Evolutionary conservation across 2,113 vertebrate genomes (phyloP), one percentile per base, ranked within the genome.

Genomic region (Callopanchax toddi): DNA sequence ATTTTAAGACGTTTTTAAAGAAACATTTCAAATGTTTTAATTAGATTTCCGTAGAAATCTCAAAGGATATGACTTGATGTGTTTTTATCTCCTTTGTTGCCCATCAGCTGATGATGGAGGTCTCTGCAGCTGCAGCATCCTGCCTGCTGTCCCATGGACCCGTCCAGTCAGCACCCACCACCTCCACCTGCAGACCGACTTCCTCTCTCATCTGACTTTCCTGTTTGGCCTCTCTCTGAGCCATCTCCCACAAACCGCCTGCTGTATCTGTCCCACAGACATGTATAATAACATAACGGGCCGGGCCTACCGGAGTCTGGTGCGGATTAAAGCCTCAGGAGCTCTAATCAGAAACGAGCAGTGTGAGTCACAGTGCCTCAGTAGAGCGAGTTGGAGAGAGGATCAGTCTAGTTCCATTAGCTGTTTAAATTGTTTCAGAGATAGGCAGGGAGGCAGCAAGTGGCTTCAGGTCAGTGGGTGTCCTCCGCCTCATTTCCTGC

Each of bases 401-500:
- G 76, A 81, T 83, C 70, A 57, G 72, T 57, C 58, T 16, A 8
- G n/a, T 82, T 81, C 78, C 79, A 84, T 86, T 86, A 84, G 82
- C 74, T 66, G 62, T 78, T 89, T 73, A 77, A 89, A 89, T 86
- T 81, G 84, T 90, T 81, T 79, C 71, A 58, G 42, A 68, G 85
- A 86, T 74, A 69, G 83, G 77, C 72, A 56, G 73, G 76, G 78
- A 83, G 78, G 64, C 46, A 1, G 74, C 66, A 67, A 80, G 74
- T 78, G 78, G 78, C 74, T 66, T 49, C 75, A 78, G 84, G 86
- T 87, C 84, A 87, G 78, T 32, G 60, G 84, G 86, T 85, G 77
- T 84, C 79, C 66, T 72, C 55, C 12, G 81, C 72, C 76, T 90
- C 74, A 83, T 89, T 86, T 90, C 86, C 83, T 85, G 76, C 79